Conservation (phyloP, 2,797 vertebrate species). For the Hoplostethus atlanticus region DNA sequence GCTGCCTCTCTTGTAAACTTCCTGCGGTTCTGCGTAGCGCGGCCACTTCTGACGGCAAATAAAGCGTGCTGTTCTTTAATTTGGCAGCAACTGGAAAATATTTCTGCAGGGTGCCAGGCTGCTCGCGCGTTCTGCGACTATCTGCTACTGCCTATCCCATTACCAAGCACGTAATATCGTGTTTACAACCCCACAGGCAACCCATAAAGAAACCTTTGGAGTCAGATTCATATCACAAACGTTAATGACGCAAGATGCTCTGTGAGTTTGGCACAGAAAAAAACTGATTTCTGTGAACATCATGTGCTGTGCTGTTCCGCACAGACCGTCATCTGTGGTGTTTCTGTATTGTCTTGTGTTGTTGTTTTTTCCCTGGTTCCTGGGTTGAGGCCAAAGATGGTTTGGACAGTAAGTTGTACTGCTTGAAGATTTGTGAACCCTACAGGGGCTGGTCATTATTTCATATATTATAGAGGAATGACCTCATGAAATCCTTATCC, state of each 20-base stretch:
- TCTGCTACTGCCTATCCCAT: conserved; percentile 17
- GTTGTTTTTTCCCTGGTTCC: too few species aligned
- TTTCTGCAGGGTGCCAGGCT: conserved; percentile 38
- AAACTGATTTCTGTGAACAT: too few species aligned
- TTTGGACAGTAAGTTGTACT: too few species aligned
- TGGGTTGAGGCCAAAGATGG: too few species aligned
- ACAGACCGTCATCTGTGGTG: too few species aligned
- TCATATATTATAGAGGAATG: too few species aligned
- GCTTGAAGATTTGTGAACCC: too few species aligned
- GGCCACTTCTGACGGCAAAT: conserved; percentile 39
- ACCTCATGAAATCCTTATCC: too few species aligned
- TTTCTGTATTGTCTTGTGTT: too few species aligned
- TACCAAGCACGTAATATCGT: conserved; percentile 9
- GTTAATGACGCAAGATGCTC: background rate
- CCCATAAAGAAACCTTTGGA: background rate
- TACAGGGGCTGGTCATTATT: too few species aligned
- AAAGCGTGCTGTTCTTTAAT: conserved; percentile 53
- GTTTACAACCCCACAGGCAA: conserved; percentile 12
- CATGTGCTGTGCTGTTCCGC: too few species aligned
- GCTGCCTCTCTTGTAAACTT: conserved; percentile 67
- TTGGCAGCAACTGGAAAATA: conserved; percentile 52
- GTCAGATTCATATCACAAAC: background rate
- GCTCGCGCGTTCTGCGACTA: background rate
- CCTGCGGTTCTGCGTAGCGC: conserved; percentile 52
- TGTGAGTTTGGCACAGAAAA: background rate